Base-by-base conservation (phyloP, 2,797 vertebrate species). In the Synaphobranchus kaupii region DNA sequence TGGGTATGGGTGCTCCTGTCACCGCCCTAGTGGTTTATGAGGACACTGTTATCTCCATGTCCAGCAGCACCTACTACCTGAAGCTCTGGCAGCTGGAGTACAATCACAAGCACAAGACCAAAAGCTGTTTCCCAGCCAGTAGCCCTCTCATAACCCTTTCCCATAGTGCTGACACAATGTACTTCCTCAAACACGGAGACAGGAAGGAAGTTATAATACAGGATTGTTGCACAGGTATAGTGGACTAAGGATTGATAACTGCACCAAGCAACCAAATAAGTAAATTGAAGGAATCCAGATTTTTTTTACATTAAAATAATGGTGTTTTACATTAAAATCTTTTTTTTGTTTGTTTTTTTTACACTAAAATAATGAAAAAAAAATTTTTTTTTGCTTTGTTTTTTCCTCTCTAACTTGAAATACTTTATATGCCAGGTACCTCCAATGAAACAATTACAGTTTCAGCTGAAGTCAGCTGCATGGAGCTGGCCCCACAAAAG, bases 21-120 rank as follows among this genome's bases (percentile, higher is more conserved):
- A 96, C 92, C 0, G 90, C 92, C 0, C 82, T 97, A 44, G 85
- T 88, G 2, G 47, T 94, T 4, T 92, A 84, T 0, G 84, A 93
- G 25, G 54, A 84, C 68, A 88, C 91, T 0, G 83, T 97, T 89
- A 92, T 97, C 0, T 96, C 97, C 0, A 94, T 95, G 8, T 98
- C 97, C 0, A 44, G 5, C 1, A 88, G 88, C 0, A 10, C 93
- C 0, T 89, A 92, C 0, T 90, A 89, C 0, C 86, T 97, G 10
- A 95, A 92, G n/a, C 88, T 96, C 71, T 98, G 97, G 97, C 94
- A 92, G 66, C 92, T 97, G n/a, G 90, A 90, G 25, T 94, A 94
- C 0, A 76, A 92, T 63, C 83, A 71, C 4, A 90, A 89, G 28
- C 93, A 94, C 71, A 94, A 89, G 87, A 92, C 89, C 12, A 9